Conservation (phyloP, 2,888 invertebrate species). For the Branchipolynoe longqiensis region DNA sequence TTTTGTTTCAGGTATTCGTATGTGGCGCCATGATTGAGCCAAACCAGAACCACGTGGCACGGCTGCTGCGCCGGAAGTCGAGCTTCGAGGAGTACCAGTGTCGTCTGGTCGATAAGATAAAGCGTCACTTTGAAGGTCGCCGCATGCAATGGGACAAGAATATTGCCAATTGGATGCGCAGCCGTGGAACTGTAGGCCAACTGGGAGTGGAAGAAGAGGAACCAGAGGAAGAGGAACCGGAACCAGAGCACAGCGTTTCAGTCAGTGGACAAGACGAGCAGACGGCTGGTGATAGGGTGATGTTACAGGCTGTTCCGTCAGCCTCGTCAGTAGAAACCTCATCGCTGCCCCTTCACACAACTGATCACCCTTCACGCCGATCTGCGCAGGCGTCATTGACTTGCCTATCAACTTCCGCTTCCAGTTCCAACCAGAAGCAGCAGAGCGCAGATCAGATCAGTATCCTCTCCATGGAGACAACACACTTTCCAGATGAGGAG, state of each 20-base stretch:
- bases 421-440: neutral
- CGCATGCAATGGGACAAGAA: slow-evolving; percentile 50
- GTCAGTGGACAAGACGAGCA: neutral
- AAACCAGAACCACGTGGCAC: neutral
- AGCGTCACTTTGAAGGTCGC: slow-evolving; percentile 41
- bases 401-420: neutral
- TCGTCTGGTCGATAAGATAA: slow-evolving; percentile 43
- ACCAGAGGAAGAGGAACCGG: slow-evolving; percentile 1
- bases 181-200: neutral
- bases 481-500: slow-evolving; percentile 12
- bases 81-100: slow-evolving; percentile 47
- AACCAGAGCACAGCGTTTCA: neutral
- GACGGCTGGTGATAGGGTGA: neutral
- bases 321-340: neutral
- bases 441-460: neutral
- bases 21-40: slow-evolving; percentile 11
- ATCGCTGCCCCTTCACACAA: neutral
- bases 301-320: no score
- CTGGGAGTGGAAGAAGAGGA: slow-evolving; percentile 5
- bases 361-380: neutral
- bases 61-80: slow-evolving; percentile 23
- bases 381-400: neutral
- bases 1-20: neutral
- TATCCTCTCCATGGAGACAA: neutral
- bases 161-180: neutral